Percentiles rank a stretch among this genome's conserved stretches.
Conservation (phyloP, 2,113 vertebrate genomes). For the Syngnathoides biaculeatus region DNA sequence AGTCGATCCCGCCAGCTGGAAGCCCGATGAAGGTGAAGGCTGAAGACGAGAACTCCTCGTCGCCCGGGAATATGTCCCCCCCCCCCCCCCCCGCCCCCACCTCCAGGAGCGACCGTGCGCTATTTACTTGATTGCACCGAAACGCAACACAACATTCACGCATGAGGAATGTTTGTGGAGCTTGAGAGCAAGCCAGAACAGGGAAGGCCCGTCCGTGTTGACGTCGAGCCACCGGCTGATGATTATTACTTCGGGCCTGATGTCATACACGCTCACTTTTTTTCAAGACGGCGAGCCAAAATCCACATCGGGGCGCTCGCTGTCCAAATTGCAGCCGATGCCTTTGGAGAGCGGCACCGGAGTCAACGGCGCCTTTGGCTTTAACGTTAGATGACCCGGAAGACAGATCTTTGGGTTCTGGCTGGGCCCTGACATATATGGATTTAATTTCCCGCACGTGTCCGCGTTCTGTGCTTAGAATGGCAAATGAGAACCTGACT, state of each 20-base stretch:
- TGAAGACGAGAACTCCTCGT: background rate
- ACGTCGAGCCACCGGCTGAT: constrained; percentile 56
- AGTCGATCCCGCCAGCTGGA: constrained; percentile 51
- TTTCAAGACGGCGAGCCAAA: background rate
- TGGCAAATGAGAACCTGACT: too few relatives aligned
- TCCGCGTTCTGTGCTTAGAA: too few relatives aligned
- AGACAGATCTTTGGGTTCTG: too few relatives aligned
- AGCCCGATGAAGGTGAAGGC: constrained; percentile 38
- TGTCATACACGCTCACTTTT: constrained; percentile 31
- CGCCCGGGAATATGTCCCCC: too few relatives aligned
- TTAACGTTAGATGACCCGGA: constrained; percentile 20
- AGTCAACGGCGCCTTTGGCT: constrained; percentile 51
- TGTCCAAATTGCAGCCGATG: constrained; percentile 37
- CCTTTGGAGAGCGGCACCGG: constrained; percentile 44
- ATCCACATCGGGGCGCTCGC: background rate
- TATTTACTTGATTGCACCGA: constrained; percentile 20
- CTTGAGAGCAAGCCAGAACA: constrained; percentile 63
- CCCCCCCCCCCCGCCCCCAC: too few relatives aligned
- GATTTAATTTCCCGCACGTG: too few relatives aligned
- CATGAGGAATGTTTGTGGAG: constrained; percentile 54
- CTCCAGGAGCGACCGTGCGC: constrained; percentile 16
- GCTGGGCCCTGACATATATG: too few relatives aligned
- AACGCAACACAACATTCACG: constrained; percentile 28
- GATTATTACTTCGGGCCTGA: constrained; percentile 52
- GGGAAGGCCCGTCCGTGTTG: constrained; percentile 42